Base-by-base conservation (phyloP, 2,113 vertebrate species). In the Acanthisitta chloris region DNA sequence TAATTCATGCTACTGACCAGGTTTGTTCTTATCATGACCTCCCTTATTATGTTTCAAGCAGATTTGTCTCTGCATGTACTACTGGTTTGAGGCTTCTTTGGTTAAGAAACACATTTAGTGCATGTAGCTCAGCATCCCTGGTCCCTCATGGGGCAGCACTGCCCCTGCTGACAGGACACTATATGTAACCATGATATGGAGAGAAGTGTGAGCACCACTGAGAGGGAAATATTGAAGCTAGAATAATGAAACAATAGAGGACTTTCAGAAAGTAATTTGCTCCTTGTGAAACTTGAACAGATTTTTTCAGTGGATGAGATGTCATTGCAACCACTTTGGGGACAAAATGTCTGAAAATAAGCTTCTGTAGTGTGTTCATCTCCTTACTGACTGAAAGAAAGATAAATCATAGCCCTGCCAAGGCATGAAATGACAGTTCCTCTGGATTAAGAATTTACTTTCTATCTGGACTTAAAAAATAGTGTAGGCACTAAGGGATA, bases 101-200 rank as follows among this genome's bases (percentile, higher is more conserved):
- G n/a, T n/a, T n/a, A n/a, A n/a, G n/a, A n/a, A n/a, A n/a, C n/a
- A n/a, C n/a, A n/a, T n/a, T n/a, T n/a, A n/a, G n/a, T n/a, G n/a
- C n/a, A n/a, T n/a, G n/a, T n/a, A n/a, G n/a, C n/a, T n/a, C n/a
- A n/a, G n/a, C n/a, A n/a, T n/a, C n/a, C 3, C 28, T 59, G 34
- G 1, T 1, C 2, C 4, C 2, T 74, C n/a, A 25, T 5, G 17
- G 18, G 15, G 17, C 11, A 61, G 9, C 38, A 15, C 13, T 45
- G 24, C 6, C 9, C 4, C 29, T 49, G 25, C 29, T 49, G 34
- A 54, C 13, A 42, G 23, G 6, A 74, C 7, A 34, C 8, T 40
- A 1, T 17, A 24, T 17, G 4, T n/a, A 73, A 51, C 23, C 23
- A 38, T 3, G 2, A 13, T 7, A 64, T 2, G 0, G 19, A 81